A percentile compares a stretch with the other conserved stretches of the same genome.
phyloP scores from a whole-genome alignment of 1,140 invertebrate genomes.

The Drusus annulatus region DNA sequence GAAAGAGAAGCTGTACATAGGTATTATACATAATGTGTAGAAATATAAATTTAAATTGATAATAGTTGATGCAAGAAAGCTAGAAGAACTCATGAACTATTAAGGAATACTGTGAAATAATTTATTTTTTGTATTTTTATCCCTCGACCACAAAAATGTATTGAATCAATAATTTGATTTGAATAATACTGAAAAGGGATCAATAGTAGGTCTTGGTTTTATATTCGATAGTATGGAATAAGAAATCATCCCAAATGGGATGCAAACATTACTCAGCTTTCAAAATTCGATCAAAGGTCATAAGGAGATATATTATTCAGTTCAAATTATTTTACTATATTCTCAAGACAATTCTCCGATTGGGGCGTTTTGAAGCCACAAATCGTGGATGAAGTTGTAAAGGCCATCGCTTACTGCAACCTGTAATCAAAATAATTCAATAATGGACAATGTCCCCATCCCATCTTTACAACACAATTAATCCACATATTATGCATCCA shows the following conservation, averaged over 20 bases:
- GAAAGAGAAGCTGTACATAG: too few species aligned
- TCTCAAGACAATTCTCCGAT: conserved; percentile 95
- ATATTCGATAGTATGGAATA: neutral
- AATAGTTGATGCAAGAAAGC: too few species aligned
- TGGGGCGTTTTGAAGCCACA: conserved; percentile 98
- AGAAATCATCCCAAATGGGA: too few species aligned
- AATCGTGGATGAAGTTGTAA: conserved; percentile 95
- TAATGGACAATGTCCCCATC: conserved; percentile 46
- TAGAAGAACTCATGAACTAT: too few species aligned
- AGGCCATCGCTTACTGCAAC: conserved; percentile 95
- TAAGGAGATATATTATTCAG: conserved; percentile 9
- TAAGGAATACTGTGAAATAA: too few species aligned
- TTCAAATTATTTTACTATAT: neutral
- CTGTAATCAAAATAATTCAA: conserved; percentile 71
- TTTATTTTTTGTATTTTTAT: neutral
- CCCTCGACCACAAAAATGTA: neutral
- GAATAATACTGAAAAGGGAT: neutral
- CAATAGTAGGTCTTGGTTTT: neutral
- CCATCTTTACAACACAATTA: too few species aligned
- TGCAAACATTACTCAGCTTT: too few species aligned
- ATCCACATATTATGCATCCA: too few species aligned
- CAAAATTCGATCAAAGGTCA: neutral
- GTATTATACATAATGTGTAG: too few species aligned
- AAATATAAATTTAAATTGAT: too few species aligned
- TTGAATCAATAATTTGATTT: neutral